A percentile compares a stretch with the other conserved stretches of the same genome.
Conservation (phyloP, 2,888 invertebrate species). For the Peribatodes rhomboidaria region DNA sequence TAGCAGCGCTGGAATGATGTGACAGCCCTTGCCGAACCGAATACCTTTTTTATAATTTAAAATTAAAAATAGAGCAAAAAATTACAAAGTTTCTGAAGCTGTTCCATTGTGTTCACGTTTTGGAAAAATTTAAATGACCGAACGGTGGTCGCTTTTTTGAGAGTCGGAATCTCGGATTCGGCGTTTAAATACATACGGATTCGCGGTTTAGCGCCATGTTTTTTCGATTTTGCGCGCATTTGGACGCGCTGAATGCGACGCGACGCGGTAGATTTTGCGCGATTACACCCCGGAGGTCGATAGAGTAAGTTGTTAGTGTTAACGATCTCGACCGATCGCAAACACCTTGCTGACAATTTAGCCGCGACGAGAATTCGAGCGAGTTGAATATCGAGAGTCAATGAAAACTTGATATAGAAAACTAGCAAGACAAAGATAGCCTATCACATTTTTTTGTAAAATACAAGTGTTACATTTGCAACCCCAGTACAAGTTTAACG, state of each 20-base stretch:
- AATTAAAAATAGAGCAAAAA: conserved; percentile 80
- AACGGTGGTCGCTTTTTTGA: conserved; percentile 79
- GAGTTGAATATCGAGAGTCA: background rate
- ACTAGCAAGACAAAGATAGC: too few species aligned
- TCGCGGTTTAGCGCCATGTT: conserved; percentile 87
- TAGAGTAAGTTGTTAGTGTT: conserved; percentile 84
- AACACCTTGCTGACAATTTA: conserved; percentile 61
- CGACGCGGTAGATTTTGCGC: conserved; percentile 79
- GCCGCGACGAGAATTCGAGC: conserved; percentile 39
- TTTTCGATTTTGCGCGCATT: conserved; percentile 85
- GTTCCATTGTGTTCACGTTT: conserved; percentile 86
- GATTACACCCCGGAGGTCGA: conserved; percentile 80
- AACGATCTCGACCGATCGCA: conserved; percentile 71
- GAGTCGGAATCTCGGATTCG: conserved; percentile 78
- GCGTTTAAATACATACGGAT: conserved; percentile 86
- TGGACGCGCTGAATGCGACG: conserved; percentile 74
- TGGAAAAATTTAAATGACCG: conserved; percentile 85
- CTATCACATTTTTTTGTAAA: too few species aligned
- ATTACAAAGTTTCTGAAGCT: conserved; percentile 73
- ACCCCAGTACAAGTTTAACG: too few species aligned
- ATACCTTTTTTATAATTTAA: conserved; percentile 80
- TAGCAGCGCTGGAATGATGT: conserved; percentile 86
- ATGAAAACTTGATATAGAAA: background rate
- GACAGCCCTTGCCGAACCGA: conserved; percentile 85
- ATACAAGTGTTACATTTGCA: background rate